These are phyloP conservation scores for Mionectes olivaceus DNA, from an alignment of 2,797 vertebrate species.

Conservation along the genomic window DNA sequence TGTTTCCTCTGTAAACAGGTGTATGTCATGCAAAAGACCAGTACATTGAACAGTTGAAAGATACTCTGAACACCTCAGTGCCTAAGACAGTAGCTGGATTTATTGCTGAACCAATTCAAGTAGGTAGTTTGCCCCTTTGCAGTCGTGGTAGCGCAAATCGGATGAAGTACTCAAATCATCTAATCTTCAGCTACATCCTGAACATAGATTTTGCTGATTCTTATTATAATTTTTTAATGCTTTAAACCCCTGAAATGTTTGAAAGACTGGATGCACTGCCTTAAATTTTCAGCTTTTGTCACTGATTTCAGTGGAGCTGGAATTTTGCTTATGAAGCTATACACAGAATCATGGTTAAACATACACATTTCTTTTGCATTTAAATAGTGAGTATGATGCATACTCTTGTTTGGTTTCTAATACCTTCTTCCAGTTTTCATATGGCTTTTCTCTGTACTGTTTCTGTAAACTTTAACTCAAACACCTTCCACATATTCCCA, in stretches of 20 bases:
- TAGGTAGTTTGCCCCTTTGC: conserved; percentile 62
- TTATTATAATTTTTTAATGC: background rate
- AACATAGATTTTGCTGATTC: background rate
- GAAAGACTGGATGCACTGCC: background rate
- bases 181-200: background rate
- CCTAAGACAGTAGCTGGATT: conserved; percentile 88
- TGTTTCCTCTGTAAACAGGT: conserved; percentile 73
- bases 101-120: conserved; percentile 94
- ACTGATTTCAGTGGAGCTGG: background rate
- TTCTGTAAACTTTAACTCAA: background rate
- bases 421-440: background rate
- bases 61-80: conserved; percentile 86
- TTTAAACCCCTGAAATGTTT: background rate
- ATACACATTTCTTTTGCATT: background rate
- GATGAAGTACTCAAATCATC: background rate
- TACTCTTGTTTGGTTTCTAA: background rate
- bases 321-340: background rate
- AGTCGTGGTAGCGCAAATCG: background rate
- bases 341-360: background rate
- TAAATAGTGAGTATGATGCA: background rate
- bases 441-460: background rate
- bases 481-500: background rate
- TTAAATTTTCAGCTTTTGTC: background rate
- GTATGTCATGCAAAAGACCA: conserved; percentile 87
- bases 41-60: conserved; percentile 91